Percentiles rank a stretch among this genome's conserved stretches.
These are phyloP conservation scores for Lasioglossum zephyrum DNA, from an alignment of 2,888 invertebrate genomes.

Conservation along the genomic window DNA sequence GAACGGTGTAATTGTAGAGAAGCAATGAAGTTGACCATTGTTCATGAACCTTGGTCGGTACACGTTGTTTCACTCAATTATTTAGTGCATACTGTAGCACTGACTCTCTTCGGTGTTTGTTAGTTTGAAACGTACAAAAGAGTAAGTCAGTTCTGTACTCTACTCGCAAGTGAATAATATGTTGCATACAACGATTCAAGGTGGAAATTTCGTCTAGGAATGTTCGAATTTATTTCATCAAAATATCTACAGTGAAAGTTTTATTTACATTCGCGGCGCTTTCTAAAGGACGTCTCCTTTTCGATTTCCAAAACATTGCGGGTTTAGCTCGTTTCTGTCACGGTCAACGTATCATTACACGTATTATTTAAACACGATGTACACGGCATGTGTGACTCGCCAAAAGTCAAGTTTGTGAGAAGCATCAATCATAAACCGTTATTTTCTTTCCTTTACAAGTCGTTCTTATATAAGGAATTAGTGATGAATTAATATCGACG, in stretches of 20 bases:
- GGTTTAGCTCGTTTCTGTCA: not conserved
- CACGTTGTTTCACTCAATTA: slow-evolving; percentile 22
- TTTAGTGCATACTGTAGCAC: slow-evolving; percentile 5
- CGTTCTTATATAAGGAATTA: not conserved
- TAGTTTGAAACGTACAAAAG: slow-evolving; percentile 1
- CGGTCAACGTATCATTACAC: not conserved
- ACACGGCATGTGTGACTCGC: not conserved
- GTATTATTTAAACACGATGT: not conserved
- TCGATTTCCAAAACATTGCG: not conserved
- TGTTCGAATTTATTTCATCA: not conserved
- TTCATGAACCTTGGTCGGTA: slow-evolving; percentile 7
- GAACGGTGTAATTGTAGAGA: not conserved
- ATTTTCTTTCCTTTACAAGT: not conserved
- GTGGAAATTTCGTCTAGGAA: not conserved
- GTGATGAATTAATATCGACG: not conserved
- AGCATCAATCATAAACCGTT: not conserved
- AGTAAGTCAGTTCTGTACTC: not conserved
- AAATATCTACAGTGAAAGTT: slow-evolving; percentile 22
- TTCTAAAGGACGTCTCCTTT: not conserved
- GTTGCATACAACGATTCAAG: not conserved
- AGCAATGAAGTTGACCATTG: not conserved
- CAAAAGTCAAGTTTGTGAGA: not conserved
- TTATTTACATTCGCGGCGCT: not conserved
- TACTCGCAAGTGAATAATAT: not conserved
- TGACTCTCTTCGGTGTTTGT: slow-evolving; percentile 17